Evolutionary conservation across 92 coral and sea anemone genomes (phyloP).

Genomic region (Porites rus): DNA sequence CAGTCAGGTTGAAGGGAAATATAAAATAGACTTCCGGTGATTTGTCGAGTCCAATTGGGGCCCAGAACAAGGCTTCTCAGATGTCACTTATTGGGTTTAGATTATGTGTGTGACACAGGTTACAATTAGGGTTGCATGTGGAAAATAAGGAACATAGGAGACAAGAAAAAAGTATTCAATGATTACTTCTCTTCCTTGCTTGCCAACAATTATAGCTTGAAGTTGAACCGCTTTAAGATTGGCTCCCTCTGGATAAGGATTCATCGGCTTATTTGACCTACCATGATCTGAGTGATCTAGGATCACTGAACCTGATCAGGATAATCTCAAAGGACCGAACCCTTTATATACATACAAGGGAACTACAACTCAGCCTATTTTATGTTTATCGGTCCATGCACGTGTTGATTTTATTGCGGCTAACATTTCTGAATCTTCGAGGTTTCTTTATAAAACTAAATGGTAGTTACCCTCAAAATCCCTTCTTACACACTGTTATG

Average conservation of each 20-base stretch:
- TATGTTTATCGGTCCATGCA: background rate
- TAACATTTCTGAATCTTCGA: too few species aligned
- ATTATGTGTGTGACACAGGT: too few species aligned
- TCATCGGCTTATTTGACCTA: background rate
- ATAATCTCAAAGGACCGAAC: background rate
- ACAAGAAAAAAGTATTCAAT: conserved; percentile 6
- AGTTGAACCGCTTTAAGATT: conserved; percentile 23
- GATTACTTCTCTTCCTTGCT: conserved; percentile 19
- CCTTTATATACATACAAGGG: background rate
- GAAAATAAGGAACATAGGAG: background rate
- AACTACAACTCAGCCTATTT: conserved; percentile 6
- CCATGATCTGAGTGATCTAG: too few species aligned
- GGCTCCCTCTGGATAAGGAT: conserved; percentile 19
- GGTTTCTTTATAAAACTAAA: too few species aligned
- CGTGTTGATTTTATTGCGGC: too few species aligned
- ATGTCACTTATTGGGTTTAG: background rate
- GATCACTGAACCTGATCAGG: too few species aligned
- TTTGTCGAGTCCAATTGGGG: background rate
- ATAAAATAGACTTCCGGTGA: background rate
- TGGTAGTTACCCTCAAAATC: background rate
- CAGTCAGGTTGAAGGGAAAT: too few species aligned
- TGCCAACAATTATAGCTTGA: conserved; percentile 14
- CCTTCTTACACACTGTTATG: background rate
- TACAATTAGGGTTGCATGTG: background rate
- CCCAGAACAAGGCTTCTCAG: conserved; percentile 10